These are phyloP conservation scores for Psittacus erithacus DNA, from an alignment of 2,113 vertebrate species.

Conservation along the genomic window DNA sequence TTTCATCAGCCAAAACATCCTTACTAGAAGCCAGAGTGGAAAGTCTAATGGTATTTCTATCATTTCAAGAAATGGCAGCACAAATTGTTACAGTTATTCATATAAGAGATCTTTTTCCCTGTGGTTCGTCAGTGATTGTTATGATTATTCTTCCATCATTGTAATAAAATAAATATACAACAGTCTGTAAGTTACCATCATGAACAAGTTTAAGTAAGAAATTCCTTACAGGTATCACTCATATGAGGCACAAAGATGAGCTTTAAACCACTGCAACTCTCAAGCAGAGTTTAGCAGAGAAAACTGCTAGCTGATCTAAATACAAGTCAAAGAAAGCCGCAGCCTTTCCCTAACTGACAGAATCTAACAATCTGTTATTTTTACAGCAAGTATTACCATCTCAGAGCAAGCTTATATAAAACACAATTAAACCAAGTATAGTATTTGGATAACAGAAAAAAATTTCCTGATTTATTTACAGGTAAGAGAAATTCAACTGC, in stretches of 20 bases:
- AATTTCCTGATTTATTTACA: neutral
- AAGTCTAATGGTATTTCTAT: neutral
- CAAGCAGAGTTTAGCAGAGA: neutral
- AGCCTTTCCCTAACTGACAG: neutral
- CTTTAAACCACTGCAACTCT: neutral
- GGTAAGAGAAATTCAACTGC: neutral
- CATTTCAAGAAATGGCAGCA: neutral
- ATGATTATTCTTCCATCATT: neutral
- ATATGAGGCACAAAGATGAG: neutral
- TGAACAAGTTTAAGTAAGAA: neutral
- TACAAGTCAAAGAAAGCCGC: neutral
- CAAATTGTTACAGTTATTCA: neutral
- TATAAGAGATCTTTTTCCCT: neutral
- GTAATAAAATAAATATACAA: neutral
- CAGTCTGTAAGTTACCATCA: neutral
- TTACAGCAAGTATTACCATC: neutral
- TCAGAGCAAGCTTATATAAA: neutral
- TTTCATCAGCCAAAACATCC: neutral
- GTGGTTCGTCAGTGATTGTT: neutral
- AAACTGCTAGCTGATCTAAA: neutral
- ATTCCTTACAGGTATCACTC: neutral
- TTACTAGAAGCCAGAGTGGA: neutral
- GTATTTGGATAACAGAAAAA: neutral
- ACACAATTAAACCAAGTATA: neutral
- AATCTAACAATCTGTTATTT: neutral